A percentile compares a stretch with the other conserved stretches of the same genome.
Conservation (phyloP, 2,797 vertebrate genomes). For the Lophura swinhoii region DNA sequence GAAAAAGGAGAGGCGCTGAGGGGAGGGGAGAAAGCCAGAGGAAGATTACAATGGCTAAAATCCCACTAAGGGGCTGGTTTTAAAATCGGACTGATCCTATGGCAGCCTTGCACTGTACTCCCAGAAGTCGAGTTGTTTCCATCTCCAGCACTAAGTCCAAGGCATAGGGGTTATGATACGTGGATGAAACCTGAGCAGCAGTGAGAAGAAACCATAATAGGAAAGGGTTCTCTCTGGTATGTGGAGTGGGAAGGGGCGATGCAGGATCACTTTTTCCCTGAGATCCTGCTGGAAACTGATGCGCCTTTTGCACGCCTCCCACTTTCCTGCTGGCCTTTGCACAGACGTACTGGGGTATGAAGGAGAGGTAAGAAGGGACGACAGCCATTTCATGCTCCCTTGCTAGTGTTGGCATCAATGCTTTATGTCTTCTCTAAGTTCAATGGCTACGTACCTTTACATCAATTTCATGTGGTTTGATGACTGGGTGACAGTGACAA, state of each 20-base stretch:
- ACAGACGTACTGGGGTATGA: neutral
- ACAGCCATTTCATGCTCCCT: neutral
- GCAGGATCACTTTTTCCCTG: neutral
- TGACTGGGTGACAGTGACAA: neutral
- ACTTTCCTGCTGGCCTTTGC: neutral
- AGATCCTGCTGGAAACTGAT: neutral
- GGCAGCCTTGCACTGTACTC: neutral
- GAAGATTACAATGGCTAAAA: neutral
- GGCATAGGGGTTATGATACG: neutral
- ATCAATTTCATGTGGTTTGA: neutral
- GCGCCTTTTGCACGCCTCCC: neutral
- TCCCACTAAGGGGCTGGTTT: neutral
- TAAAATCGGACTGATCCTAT: neutral
- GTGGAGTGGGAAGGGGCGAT: neutral
- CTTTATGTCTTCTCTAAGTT: neutral
- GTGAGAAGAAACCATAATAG: neutral
- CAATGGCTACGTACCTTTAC: neutral
- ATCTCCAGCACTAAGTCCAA: neutral
- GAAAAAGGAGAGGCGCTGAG: constrained; percentile 43
- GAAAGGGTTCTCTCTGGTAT: neutral
- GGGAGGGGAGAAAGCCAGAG: neutral
- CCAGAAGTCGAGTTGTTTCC: neutral
- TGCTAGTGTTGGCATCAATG: neutral
- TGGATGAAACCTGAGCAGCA: neutral
- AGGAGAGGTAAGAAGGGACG: neutral